Base-by-base conservation (phyloP, 2,888 invertebrate species). In the Conchocele bisecta region DNA sequence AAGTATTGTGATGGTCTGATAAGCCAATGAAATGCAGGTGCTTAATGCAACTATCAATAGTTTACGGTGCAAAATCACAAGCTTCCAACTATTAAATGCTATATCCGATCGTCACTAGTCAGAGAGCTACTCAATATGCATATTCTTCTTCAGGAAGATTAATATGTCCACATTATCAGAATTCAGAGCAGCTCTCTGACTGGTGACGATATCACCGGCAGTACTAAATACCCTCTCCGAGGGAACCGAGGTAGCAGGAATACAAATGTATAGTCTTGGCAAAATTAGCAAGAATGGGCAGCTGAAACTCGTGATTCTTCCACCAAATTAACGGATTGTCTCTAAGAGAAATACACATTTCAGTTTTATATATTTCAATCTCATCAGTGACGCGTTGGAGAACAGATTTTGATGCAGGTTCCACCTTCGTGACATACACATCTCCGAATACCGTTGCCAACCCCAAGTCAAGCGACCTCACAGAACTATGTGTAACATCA, bases 201-300 rank as follows among this genome's bases (percentile, higher is more conserved):
- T n/a, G 24, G 22, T 46, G 28, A 46, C 46, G 5, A 46, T 46
- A 22, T 46, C 20, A 24, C 46, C 46, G 13, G 46, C 46, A 26
- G 46, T 46, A 28, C 46, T 46, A 46, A 46, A 46, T 4, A 46
- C 17, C 4, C 46, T 9, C n/a, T 46, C 46, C 6, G 46, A 46
- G 7, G 46, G 24, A 5, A 46, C 46, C 7, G 46, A 46, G 24
- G 46, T 46, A 7, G 22, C 46, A 46, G 46, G 46, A n/a, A 46
- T 46, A 17, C 46, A 46, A 11, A 46, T n/a, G 13, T 24, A 29
- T 28, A n/a, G 22, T 26, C 24, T 26, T 48, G 24, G 48, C 48
- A 48, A 48, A 26, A 9, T 22, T 48, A 17, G 48, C 48, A n/a
- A 48, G 28, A 28, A 48, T 15, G 9, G 48, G 48, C 48, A 48